phyloP scores from a whole-genome alignment of 2,888 invertebrate genomes.

The Dione vanillae region DNA sequence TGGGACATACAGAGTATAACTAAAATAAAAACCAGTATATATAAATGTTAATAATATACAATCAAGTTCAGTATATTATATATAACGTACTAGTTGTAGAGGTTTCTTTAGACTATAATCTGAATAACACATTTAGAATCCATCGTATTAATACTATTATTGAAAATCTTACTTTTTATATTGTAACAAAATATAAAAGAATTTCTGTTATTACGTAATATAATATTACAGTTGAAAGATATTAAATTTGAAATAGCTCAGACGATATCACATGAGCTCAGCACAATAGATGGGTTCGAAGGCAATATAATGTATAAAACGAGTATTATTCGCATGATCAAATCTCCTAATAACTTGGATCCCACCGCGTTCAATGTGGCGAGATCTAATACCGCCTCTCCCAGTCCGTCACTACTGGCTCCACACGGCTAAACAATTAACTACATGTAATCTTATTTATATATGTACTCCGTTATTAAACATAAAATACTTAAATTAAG shows the following conservation, averaged over 20 bases:
- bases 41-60: no score
- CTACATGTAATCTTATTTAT: constrained; percentile 36
- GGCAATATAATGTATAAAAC: constrained; percentile 81
- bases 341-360: constrained; percentile 82
- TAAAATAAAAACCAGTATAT: no score
- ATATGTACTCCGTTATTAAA: constrained; percentile 50
- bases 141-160: neutral
- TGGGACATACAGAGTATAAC: no score
- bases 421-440: constrained; percentile 61
- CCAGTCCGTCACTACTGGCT: constrained; percentile 64
- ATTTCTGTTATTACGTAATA: constrained; percentile 34
- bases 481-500: constrained; percentile 29
- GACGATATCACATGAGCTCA: constrained; percentile 67
- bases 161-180: constrained; percentile 11
- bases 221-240: constrained; percentile 47
- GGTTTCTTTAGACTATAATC: neutral
- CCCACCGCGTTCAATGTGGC: constrained; percentile 80
- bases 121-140: neutral
- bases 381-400: constrained; percentile 70
- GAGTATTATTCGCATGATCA: constrained; percentile 81
- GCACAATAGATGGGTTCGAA: constrained; percentile 54
- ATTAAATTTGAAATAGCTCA: constrained; percentile 60
- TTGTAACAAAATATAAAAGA: constrained; percentile 23
- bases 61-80: no score
- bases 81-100: neutral